Base-by-base conservation (phyloP, 2,888 invertebrate genomes). In the Bellardia pandia region DNA sequence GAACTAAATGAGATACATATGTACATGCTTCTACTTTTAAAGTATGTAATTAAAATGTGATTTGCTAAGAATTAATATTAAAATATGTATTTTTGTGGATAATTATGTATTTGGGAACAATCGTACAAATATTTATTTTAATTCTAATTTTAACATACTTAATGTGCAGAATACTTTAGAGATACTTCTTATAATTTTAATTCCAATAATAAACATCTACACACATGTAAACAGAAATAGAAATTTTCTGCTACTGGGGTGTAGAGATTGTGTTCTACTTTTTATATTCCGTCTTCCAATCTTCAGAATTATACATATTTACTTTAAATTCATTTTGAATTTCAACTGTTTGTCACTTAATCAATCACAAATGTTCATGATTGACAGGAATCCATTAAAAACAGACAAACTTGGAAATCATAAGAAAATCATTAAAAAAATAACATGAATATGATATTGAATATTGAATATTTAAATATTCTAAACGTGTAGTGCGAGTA, bases 341-440 rank as follows among this genome's bases (percentile, higher is more conserved):
- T 89, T 86, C 79, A 79, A 88, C 86, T 88, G 88, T 89, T 89
- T 89, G 89, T 90, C 89, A 89, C 89, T 90, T 89, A 90, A 90
- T 89, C 89, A 89, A 89, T 90, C 89, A 90, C 88, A 85, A 82
- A 87, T 71, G 71, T 75, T 62, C 45, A 62, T 90, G 89, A 90
- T 89, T 90, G 89, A 90, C 89, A 90, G 89, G 85, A 89, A 89
- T 88, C 89, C 89, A 90, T 90, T 90, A 90, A 89, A 78, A 69
- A 86, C 79, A 88, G 77, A 74, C 72, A 86, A 82, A 74, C 86
- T 78, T 78, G 77, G 74, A 86, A 86, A 78, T 86, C 60, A 68
- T 82, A 81, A 72, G 76, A 83, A 86, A 82, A 80, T 76, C 72
- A 82, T 86, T 72, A 77, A 78, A 77, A 68, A 56, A 51, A 69